Base-by-base conservation (phyloP, 1,140 invertebrate genomes). In the Drosophila azteca region DNA sequence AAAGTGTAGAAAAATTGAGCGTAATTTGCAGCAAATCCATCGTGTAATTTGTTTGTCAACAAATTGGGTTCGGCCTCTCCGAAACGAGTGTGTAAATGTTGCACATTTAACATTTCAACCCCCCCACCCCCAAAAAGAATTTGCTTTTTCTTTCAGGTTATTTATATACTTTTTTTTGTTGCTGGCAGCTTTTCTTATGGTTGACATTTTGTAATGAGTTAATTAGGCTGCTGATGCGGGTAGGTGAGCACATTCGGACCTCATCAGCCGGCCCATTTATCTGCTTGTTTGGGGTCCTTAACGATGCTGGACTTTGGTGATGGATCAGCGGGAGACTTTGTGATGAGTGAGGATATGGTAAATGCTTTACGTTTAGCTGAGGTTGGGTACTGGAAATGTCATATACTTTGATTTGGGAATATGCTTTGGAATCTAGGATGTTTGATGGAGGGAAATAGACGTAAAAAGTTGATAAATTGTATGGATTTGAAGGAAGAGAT, bases 161-260 rank as follows among this genome's bases (percentile, higher is more conserved):
- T 8, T 58, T 63, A 48, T 43, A 29, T 55, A 8, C 35, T 44
- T 55, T 50, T 46, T 62, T n/a, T n/a, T n/a, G 17, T 39, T 15
- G n/a, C 20, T 59, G 41, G 39, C 50, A 22, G 29, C 24, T 39
- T 13, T 39, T 39, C 35, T 39, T 62, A 46, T 39, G 51, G 77
- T 69, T 79, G 83, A 87, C 82, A 87, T 88, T 87, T 83, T 88
- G 79, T 87, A 87, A 87, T 87, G 83, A 87, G 83, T 87, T 83
- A 87, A 87, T 87, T 87, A 87, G 83, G 57, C 64, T 59, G 57
- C 44, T 71, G 66, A 79, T 85, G 76, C 78, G 69, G 82, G 69
- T 71, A 51, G 63, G 44, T 70, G 61, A 66, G 59, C 60, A 64
- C 65, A 64, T 70, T 83, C 63, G 45, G 72, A 55, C 20, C 54